phyloP scores from a whole-genome alignment of 37 sponge, comb jelly and placozoan genomes.

The Halichondria panicea region DNA sequence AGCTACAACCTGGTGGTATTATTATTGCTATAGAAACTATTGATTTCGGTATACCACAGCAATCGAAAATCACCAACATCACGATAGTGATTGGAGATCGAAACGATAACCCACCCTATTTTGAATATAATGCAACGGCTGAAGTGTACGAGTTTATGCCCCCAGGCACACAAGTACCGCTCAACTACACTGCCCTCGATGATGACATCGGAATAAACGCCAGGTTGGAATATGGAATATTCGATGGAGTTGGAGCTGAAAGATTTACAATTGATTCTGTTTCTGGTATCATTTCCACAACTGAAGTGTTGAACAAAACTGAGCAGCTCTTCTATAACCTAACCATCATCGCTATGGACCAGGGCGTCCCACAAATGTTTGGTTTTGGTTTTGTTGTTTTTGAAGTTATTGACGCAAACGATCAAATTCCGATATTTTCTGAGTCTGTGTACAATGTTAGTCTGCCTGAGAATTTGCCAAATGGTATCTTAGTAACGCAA shows the following conservation, averaged over 20 bases:
- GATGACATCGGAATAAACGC: constrained; percentile 72
- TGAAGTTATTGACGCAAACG: constrained; percentile 60
- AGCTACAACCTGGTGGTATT: constrained; percentile 45
- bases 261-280: constrained; percentile 45
- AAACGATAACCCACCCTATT: constrained; percentile 72
- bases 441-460: constrained; percentile 20
- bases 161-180: constrained; percentile 22
- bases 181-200: constrained; percentile 49
- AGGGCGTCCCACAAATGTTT: constrained; percentile 39
- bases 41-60: constrained; percentile 53
- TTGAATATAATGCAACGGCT: constrained; percentile 28
- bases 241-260: constrained; percentile 15
- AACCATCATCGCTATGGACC: constrained; percentile 46
- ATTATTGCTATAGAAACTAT: constrained; percentile 29
- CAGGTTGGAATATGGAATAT: constrained; percentile 44
- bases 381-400: constrained; percentile 38
- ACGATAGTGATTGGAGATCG: constrained; percentile 59
- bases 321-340: constrained; percentile 42
- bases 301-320: constrained; percentile 48
- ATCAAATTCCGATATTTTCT: constrained; percentile 55
- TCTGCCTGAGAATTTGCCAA: constrained; percentile 38
- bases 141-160: constrained; percentile 52
- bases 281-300: constrained; percentile 43
- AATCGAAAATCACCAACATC: constrained; percentile 31
- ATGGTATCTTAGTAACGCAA: constrained; percentile 28